Percentiles rank a stretch among this genome's conserved stretches.
phyloP scores from a whole-genome alignment of 2,113 vertebrate species.

The Clinocottus analis region DNA sequence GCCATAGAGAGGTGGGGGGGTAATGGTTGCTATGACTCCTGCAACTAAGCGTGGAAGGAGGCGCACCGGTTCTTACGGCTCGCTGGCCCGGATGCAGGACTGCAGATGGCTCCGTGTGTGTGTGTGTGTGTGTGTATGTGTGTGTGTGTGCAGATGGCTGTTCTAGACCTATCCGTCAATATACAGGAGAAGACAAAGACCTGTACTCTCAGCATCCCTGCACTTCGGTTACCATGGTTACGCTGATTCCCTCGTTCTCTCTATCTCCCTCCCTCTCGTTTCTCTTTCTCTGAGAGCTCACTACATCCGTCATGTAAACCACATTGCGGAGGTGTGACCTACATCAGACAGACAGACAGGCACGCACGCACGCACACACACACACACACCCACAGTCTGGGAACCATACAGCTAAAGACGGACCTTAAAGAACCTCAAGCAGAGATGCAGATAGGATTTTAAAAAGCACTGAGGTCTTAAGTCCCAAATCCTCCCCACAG shows the following conservation, averaged over 20 bases:
- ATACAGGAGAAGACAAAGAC: constrained; percentile 68
- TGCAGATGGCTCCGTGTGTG: constrained; percentile 72
- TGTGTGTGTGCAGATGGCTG: constrained; percentile 57
- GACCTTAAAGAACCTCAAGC: constrained; percentile 40
- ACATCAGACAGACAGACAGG: constrained; percentile 53
- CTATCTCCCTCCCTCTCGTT: constrained; percentile 22
- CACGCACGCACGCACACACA: constrained; percentile 14
- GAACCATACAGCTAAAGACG: constrained; percentile 31
- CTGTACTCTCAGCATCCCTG: constrained; percentile 64
- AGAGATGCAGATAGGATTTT: constrained; percentile 37
- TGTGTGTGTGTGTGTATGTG: constrained; percentile 38
- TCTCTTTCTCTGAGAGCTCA: constrained; percentile 48
- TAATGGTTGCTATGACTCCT: constrained; percentile 71
- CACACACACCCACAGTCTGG: constrained; percentile 17
- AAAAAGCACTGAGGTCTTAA: constrained; percentile 23
- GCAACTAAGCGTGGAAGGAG: constrained; percentile 64
- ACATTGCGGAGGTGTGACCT: constrained; percentile 73
- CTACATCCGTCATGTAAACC: constrained; percentile 43
- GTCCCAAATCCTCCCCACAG: constrained; percentile 21
- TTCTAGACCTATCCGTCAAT: constrained; percentile 57
- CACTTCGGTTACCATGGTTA: constrained; percentile 75
- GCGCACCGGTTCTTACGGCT: constrained; percentile 55
- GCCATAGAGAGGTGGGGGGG: constrained; percentile 42
- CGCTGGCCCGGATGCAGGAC: constrained; percentile 64
- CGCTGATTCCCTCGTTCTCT: constrained; percentile 34